A percentile compares a stretch with the other conserved stretches of the same genome.
Conservation (phyloP, 2,113 vertebrate species). For the Macrotis lagotis region DNA sequence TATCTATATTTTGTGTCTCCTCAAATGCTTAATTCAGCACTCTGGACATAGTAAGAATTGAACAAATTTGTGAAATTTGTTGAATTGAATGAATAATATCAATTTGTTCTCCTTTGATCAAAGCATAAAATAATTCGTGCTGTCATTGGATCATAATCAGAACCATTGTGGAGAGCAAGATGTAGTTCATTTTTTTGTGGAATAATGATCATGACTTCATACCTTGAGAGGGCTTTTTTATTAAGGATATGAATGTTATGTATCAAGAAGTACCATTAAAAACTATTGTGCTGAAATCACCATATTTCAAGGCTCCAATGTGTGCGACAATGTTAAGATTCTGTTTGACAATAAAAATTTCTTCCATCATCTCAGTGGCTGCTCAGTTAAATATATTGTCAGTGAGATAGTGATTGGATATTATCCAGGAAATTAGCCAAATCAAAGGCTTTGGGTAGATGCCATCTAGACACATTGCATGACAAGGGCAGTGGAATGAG, state of each 20-base stretch:
- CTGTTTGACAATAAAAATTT: not conserved
- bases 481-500: not conserved
- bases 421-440: constrained; percentile 6
- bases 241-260: not conserved
- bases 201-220: not conserved
- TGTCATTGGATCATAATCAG: not conserved
- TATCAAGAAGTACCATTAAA: not conserved
- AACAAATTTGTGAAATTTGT: not conserved
- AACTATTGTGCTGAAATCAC: not conserved
- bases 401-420: not conserved
- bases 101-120: not conserved
- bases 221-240: constrained; percentile 20
- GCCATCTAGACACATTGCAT: not conserved
- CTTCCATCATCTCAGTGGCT: not conserved
- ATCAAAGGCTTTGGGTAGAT: not conserved
- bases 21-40: not conserved
- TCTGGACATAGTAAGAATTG: not conserved
- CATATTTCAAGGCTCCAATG: not conserved
- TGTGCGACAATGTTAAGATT: not conserved
- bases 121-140: accelerated
- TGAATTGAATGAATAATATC: not conserved
- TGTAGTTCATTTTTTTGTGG: not conserved
- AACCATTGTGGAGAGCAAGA: not conserved
- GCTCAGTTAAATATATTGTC: not conserved
- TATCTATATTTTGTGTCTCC: not conserved